Percentiles rank a stretch among this genome's conserved stretches.
Evolutionary conservation across 2,113 vertebrate species (phyloP).

Genomic region (Actenoides hombroni): DNA sequence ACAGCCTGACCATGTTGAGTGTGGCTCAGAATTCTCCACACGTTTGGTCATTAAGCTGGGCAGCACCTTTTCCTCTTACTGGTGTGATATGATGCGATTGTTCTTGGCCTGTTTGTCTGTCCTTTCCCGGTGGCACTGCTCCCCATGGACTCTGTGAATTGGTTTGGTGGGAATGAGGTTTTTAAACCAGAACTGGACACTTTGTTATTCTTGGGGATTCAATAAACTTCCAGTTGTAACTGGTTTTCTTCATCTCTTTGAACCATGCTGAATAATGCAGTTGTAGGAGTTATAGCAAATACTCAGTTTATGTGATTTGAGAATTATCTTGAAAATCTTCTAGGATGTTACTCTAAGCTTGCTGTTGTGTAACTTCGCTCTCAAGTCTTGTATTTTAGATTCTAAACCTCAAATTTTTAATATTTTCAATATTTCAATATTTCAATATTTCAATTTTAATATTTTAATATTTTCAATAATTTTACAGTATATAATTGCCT

Average conservation of each 20-base stretch:
- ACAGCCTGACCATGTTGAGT: not conserved
- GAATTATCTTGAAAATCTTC: not conserved
- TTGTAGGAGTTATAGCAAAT: not conserved
- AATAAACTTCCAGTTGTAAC: conserved; percentile 5
- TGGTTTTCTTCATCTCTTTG: not conserved
- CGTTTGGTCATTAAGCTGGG: not conserved
- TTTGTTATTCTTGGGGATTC: not conserved
- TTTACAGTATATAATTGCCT: not conserved
- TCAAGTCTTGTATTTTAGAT: not conserved
- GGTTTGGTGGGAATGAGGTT: not conserved
- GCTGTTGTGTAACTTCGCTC: not conserved
- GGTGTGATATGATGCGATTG: not conserved
- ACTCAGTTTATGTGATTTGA: not conserved
- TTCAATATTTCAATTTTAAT: no score
- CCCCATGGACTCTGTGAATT: not conserved
- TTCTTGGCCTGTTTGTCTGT: not conserved
- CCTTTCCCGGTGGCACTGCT: not conserved
- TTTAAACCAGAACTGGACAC: not conserved
- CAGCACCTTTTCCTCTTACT: not conserved
- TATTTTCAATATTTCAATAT: not conserved
- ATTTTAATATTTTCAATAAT: not conserved
- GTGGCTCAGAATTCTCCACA: not conserved
- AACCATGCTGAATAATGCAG: not conserved
- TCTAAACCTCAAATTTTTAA: not conserved
- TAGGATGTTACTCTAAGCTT: not conserved